phyloP scores from a whole-genome alignment of 1,140 invertebrate genomes.

The Tyrophagus putrescentiae region DNA sequence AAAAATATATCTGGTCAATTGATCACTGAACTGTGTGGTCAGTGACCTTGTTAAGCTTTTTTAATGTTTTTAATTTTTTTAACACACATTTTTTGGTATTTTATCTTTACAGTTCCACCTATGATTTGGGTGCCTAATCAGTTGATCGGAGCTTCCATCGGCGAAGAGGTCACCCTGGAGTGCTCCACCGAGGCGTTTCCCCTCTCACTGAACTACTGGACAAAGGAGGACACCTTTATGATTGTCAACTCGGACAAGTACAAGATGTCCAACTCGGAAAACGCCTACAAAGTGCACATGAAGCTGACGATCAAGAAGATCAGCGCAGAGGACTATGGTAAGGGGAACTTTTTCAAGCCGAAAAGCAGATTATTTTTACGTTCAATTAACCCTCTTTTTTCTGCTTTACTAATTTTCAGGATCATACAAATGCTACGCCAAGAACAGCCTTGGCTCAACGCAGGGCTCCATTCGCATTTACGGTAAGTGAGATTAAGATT shows the following conservation, averaged over 20 bases:
- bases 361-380: constrained; percentile 37
- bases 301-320: constrained; percentile 24
- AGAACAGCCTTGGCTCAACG: constrained; percentile 77
- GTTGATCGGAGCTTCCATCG: constrained; percentile 34
- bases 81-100: too few species aligned
- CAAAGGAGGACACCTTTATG: constrained; percentile 27
- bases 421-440: constrained; percentile 75
- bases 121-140: constrained; percentile 39
- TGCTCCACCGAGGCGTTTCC: constrained; percentile 34
- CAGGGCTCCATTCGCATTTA: constrained; percentile 77
- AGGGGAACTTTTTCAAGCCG: constrained; percentile 73
- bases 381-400: not conserved
- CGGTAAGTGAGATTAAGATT: constrained; percentile 46
- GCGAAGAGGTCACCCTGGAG: constrained; percentile 34
- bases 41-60: too few species aligned
- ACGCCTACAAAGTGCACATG: constrained; percentile 27
- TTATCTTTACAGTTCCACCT: constrained; percentile 31
- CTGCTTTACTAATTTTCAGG: constrained; percentile 42
- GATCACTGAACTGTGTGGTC: too few species aligned
- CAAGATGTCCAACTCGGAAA: constrained; percentile 25
- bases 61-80: too few species aligned
- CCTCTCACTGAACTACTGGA: constrained; percentile 29
- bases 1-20: too few species aligned
- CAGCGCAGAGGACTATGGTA: constrained; percentile 52
- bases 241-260: constrained; percentile 27